These are phyloP conservation scores for Quiscalus mexicanus DNA, from an alignment of 2,113 vertebrate genomes.

Conservation along the genomic window DNA sequence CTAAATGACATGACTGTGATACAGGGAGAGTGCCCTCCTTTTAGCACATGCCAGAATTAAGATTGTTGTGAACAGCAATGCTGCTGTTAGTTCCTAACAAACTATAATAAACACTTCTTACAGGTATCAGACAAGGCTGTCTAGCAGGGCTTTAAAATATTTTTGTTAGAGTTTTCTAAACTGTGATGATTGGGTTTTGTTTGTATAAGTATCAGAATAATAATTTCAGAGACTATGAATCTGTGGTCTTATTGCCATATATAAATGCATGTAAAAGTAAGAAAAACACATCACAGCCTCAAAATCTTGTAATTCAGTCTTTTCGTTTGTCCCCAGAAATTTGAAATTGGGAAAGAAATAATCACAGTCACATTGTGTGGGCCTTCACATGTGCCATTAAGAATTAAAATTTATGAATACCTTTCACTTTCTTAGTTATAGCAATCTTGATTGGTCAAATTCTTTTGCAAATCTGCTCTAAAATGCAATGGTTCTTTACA, in stretches of 20 bases:
- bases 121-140: neutral
- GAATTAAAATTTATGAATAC: neutral
- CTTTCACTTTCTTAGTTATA: neutral
- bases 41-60: neutral
- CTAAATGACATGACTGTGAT: neutral
- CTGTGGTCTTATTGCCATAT: neutral
- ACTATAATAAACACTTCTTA: neutral
- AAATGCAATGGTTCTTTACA: neutral
- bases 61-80: neutral
- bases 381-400: neutral
- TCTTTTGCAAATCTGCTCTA: neutral
- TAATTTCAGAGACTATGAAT: neutral
- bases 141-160: neutral
- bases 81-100: neutral
- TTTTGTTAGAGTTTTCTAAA: neutral
- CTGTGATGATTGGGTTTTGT: neutral
- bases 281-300: neutral
- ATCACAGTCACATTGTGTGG: neutral
- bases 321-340: neutral
- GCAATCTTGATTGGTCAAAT: neutral
- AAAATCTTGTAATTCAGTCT: neutral
- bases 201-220: neutral
- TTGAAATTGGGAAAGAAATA: neutral
- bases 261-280: neutral
- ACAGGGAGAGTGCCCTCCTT: neutral